Evolutionary conservation across 2,888 invertebrate genomes (phyloP), one percentile per base, ranked within the genome.

Genomic region (Scelioninae gen. 2): DNA sequence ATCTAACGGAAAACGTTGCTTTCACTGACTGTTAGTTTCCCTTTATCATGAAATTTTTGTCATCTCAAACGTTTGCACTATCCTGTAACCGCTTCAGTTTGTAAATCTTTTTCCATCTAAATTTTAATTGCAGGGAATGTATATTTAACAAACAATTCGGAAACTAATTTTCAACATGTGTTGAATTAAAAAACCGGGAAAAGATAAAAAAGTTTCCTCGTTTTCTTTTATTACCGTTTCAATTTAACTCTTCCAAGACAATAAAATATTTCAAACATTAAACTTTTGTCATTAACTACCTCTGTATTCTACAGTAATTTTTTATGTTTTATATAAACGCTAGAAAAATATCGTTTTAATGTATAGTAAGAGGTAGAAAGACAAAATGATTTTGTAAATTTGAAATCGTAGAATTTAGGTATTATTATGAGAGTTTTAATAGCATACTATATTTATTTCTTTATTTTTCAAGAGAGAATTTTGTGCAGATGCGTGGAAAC

Each of bases 251-350:
- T 35, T 35, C 11, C 1, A 7, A 35, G 52, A 52, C 19, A 35
- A 52, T 35, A 19, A 31, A 31, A 15, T 16, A 33, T 15, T 9
- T 35, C 19, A 11, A 19, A 6, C 35, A 35, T 52, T n/a, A 19
- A 33, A 52, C 52, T 52, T 52, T 52, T 52, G 35, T 52, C 50
- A 50, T 50, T 33, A 2, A 2, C 22, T 22, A 22, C n/a, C n/a
- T n/a, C n/a, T n/a, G n/a, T n/a, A n/a, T n/a, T n/a, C n/a, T n/a
- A n/a, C n/a, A n/a, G n/a, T n/a, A n/a, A n/a, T n/a, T n/a, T n/a
- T n/a, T n/a, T n/a, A n/a, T n/a, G n/a, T n/a, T n/a, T n/a, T n/a
- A n/a, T n/a, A n/a, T n/a, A n/a, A n/a, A n/a, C n/a, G n/a, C n/a
- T n/a, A n/a, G n/a, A n/a, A n/a, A n/a, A n/a, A n/a, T n/a, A n/a